Conservation (phyloP, 2,113 vertebrate genomes). For the Anolis carolinensis region DNA sequence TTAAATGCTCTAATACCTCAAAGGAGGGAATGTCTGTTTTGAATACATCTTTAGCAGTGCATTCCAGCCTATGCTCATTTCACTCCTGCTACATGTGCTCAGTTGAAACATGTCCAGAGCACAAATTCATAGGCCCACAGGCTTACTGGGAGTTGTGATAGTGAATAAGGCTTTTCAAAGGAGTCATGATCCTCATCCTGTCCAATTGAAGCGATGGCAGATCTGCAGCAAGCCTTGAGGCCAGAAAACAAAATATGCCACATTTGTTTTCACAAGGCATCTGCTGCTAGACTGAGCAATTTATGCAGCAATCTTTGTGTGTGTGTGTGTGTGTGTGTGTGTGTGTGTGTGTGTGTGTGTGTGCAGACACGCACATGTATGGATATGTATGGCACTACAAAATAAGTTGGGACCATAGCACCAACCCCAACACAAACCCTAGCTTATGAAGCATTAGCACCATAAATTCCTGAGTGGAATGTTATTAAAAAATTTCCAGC, state of each 20-base stretch:
- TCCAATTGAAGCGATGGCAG: slow-evolving; percentile 47
- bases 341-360: neutral
- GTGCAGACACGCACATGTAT: neutral
- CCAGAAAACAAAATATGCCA: slow-evolving; percentile 42
- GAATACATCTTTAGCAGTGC: slow-evolving; percentile 30
- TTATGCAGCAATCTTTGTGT: slow-evolving; percentile 28
- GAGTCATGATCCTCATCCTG: slow-evolving; percentile 34
- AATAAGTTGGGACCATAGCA: slow-evolving; percentile 32
- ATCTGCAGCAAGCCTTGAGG: slow-evolving; percentile 48
- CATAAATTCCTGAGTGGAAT: slow-evolving; percentile 59
- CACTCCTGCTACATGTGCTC: slow-evolving; percentile 30
- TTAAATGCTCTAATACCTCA: slow-evolving; percentile 56
- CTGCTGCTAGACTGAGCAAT: slow-evolving; percentile 42
- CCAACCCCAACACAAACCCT: slow-evolving; percentile 24
- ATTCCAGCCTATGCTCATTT: slow-evolving; percentile 44
- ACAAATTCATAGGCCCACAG: slow-evolving; percentile 41
- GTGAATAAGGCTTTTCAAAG: slow-evolving; percentile 53
- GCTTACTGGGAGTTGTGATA: slow-evolving; percentile 52
- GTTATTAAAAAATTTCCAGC: slow-evolving; percentile 73
- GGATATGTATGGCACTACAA: neutral
- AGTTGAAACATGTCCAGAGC: slow-evolving; percentile 54
- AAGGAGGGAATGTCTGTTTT: slow-evolving; percentile 51
- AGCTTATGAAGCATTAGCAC: slow-evolving; percentile 43
- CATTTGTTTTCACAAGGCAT: slow-evolving; percentile 42
- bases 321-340: neutral